Evolutionary conservation across 2,113 vertebrate species (phyloP).

Genomic region (Serilophus lunatus): DNA sequence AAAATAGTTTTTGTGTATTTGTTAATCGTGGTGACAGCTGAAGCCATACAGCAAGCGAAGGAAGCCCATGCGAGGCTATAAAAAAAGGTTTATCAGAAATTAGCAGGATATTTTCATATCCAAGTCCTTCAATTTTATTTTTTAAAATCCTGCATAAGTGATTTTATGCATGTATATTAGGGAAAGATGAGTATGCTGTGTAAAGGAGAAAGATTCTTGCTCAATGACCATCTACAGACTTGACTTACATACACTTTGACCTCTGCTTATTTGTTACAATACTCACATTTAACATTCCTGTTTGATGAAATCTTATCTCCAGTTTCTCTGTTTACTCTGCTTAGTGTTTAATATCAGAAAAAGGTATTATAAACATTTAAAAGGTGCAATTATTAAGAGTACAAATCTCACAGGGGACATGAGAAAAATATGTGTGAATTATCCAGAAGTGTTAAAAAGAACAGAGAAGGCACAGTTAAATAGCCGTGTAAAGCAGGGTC

Average conservation of each 20-base stretch:
- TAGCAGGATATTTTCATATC: background rate
- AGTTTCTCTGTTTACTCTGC: background rate
- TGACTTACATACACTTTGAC: background rate
- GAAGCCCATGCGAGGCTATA: slow-evolving; percentile 90
- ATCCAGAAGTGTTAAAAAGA: background rate
- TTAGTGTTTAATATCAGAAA: background rate
- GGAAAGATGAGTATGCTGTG: background rate
- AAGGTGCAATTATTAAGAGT: background rate
- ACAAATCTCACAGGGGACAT: background rate
- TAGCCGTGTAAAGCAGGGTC: background rate
- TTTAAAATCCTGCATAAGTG: background rate
- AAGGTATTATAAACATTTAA: background rate
- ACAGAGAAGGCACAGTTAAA: background rate
- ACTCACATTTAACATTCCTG: background rate
- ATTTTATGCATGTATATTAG: background rate
- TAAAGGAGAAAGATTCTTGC: background rate
- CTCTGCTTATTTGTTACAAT: background rate
- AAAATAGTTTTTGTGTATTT: slow-evolving; percentile 86
- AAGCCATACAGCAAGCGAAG: slow-evolving; percentile 89
- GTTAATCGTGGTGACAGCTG: slow-evolving; percentile 86
- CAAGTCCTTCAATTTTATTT: background rate
- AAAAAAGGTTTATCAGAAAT: background rate
- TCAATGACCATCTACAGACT: background rate
- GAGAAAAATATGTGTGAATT: background rate
- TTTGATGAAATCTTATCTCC: background rate